Percentiles rank a stretch among this genome's conserved stretches.
phyloP scores from a whole-genome alignment of 2,888 invertebrate genomes.

The Penaeus monodon region DNA sequence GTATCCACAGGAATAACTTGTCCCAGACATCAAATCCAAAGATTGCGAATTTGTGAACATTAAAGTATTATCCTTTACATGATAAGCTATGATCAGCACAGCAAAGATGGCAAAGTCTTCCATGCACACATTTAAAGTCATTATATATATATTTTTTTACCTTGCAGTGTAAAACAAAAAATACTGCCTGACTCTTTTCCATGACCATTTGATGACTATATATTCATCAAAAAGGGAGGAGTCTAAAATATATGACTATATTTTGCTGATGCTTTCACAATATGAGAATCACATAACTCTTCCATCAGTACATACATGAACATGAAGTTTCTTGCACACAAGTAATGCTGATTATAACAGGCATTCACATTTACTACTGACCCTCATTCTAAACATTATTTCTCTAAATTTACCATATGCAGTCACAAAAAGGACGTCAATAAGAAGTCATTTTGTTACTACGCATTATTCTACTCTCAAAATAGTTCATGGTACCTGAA shows the following conservation, averaged over 20 bases:
- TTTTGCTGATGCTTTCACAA: constrained; percentile 9
- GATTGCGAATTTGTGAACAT: constrained; percentile 41
- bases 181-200: too few relatives aligned
- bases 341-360: not conserved
- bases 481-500: too few relatives aligned
- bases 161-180: too few relatives aligned
- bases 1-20: constrained; percentile 17
- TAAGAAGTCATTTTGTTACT: too few relatives aligned
- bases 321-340: not conserved
- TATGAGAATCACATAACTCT: not conserved
- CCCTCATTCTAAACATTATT: too few relatives aligned
- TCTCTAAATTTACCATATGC: too few relatives aligned
- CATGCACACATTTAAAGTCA: constrained; percentile 16
- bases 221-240: constrained; percentile 9
- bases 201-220: not conserved
- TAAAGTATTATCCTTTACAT: constrained; percentile 35
- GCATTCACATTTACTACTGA: too few relatives aligned
- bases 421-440: too few relatives aligned
- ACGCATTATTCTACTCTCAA: too few relatives aligned
- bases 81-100: constrained; percentile 42
- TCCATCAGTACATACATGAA: not conserved
- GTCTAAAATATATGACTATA: not conserved
- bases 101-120: constrained; percentile 32
- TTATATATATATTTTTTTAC: too few relatives aligned
- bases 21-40: constrained; percentile 12